Percentiles rank a stretch among this genome's conserved stretches.
phyloP scores from a whole-genome alignment of 2,113 vertebrate genomes.

The Hiodon tergisus region DNA sequence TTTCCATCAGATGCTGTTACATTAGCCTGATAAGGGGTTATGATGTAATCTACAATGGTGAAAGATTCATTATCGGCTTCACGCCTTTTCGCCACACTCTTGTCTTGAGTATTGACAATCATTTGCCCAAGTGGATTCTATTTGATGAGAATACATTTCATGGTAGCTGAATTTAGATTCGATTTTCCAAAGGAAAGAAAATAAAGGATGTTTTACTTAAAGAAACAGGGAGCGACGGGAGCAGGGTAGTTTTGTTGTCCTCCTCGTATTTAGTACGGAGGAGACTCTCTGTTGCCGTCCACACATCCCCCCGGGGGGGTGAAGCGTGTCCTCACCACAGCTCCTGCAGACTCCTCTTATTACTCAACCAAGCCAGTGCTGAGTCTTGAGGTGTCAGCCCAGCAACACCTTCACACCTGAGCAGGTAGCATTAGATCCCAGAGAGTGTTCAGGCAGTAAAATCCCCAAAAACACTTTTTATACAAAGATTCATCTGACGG shows the following conservation, averaged over 20 bases:
- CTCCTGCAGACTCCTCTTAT: background rate
- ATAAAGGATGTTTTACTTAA: too few species aligned
- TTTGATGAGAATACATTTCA: background rate
- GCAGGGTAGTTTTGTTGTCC: background rate
- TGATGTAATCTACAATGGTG: conserved; percentile 36
- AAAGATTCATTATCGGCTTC: conserved; percentile 31
- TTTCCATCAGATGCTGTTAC: conserved; percentile 22
- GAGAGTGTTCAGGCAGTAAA: background rate
- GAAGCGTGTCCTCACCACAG: background rate
- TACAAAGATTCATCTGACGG: background rate
- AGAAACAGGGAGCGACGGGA: too few species aligned
- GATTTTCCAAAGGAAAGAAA: background rate
- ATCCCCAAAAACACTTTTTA: conserved; percentile 6
- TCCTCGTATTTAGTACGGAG: too few species aligned
- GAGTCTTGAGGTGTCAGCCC: background rate
- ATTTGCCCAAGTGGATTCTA: background rate
- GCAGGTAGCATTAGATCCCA: background rate
- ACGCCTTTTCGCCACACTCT: conserved; percentile 25
- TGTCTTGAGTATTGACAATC: conserved; percentile 17
- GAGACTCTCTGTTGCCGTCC: too few species aligned
- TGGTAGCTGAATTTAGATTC: background rate
- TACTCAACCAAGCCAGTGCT: background rate
- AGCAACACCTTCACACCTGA: background rate
- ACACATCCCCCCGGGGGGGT: too few species aligned
- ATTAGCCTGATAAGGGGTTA: conserved; percentile 27